Base-by-base conservation (phyloP, 2,888 invertebrate genomes). In the Patella depressa region DNA sequence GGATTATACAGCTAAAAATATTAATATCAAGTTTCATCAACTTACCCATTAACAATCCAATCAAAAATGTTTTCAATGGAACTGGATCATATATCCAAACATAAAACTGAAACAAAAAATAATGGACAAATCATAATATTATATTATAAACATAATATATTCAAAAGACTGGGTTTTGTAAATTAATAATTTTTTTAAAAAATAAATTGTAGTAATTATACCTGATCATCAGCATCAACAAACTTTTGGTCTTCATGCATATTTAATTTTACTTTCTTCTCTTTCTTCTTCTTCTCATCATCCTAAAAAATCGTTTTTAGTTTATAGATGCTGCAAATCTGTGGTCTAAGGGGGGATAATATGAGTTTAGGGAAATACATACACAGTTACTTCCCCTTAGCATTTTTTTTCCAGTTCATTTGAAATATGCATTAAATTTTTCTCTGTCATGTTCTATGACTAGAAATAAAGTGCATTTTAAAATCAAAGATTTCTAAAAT, bases 11-110 rank as follows among this genome's bases (percentile, higher is more conserved):
- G 7, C 7, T 45, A 45, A 45, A 7, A 45, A 1, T 45, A 45
- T 45, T 1, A 45, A 45, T 45, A 45, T 57, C 17, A 17, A 57
- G 7, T 57, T 57, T 57, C 24, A 24, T n/a, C 15, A 29, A 85
- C 88, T 84, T 84, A 91, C 91, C 90, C 84, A 93, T 91, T n/a
- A 92, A 85, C 55, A 92, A 94, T n/a, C 98, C 98, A 88, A 96
- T 96, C 84, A 98, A 94, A 96, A 98, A 98, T 71, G 92, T 93
- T 85, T 91, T 92, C 34, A 92, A 86, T 69, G 98, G 97, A 91
- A 98, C 96, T 0, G 98, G 98, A 92, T 98, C 98, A 92, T 97
- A 99, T 82, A 98, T 96, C 98, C 98, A 99, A 45, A 98, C 98
- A 92, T 96, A 99, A 0, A 98, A 82, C 90, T 90, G 85, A 45